phyloP scores from a whole-genome alignment of 2,888 invertebrate species.

The Drosophila lutescens region DNA sequence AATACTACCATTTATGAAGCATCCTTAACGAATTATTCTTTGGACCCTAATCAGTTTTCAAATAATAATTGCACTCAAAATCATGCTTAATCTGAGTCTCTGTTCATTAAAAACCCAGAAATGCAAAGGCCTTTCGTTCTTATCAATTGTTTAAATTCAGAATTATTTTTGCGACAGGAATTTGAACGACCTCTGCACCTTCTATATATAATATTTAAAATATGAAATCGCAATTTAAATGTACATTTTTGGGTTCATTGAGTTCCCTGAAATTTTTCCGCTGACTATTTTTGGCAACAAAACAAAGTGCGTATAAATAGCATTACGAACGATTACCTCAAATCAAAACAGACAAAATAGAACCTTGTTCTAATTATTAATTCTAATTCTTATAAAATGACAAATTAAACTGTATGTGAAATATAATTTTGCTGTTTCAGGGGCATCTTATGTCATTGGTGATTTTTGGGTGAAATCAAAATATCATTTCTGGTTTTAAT shows the following conservation, averaged over 20 bases:
- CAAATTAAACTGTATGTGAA: background rate
- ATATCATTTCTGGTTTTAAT: too few species aligned
- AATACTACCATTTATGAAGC: too few species aligned
- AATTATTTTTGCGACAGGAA: background rate
- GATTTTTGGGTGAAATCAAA: background rate
- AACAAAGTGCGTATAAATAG: conserved; percentile 6
- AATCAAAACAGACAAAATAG: background rate
- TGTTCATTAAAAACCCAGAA: background rate
- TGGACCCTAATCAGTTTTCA: background rate
- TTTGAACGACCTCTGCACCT: background rate
- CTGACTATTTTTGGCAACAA: conserved; percentile 7
- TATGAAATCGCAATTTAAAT: background rate
- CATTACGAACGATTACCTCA: background rate
- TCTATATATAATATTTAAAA: background rate
- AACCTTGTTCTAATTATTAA: background rate
- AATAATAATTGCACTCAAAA: background rate
- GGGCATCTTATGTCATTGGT: background rate
- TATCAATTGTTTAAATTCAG: conserved; percentile 3
- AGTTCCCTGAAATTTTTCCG: conserved; percentile 1
- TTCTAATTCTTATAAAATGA: background rate
- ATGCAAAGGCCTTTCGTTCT: background rate
- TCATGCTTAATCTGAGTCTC: background rate
- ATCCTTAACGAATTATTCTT: background rate
- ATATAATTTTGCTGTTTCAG: background rate
- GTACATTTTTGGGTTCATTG: background rate